Percentiles rank a stretch among this genome's conserved stretches.
Evolutionary conservation across 2,888 invertebrate species (phyloP).

Genomic region (Mimachlamys varia): DNA sequence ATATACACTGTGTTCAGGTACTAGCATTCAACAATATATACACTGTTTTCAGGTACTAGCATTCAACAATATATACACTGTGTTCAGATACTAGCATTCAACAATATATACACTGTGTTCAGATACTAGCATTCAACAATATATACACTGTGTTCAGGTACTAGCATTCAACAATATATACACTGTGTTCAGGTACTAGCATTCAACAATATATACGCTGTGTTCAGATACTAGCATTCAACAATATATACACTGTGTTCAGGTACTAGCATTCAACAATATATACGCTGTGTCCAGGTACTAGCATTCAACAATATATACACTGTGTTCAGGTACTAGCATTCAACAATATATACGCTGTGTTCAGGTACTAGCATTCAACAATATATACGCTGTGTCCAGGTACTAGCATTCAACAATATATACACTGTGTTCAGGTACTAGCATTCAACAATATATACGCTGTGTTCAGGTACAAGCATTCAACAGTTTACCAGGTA

Average conservation of each 20-base stretch:
- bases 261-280: slow-evolving; percentile 66
- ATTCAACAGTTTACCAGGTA: neutral
- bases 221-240: slow-evolving; percentile 75
- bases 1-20: slow-evolving; percentile 84
- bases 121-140: slow-evolving; percentile 66
- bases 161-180: neutral
- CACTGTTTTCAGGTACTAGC: slow-evolving; percentile 75
- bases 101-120: slow-evolving; percentile 85
- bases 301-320: slow-evolving; percentile 89
- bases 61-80: neutral
- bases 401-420: slow-evolving; percentile 89
- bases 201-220: slow-evolving; percentile 87
- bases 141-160: slow-evolving; percentile 75
- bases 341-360: neutral
- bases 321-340: slow-evolving; percentile 78
- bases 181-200: too few relatives aligned
- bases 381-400: too few relatives aligned
- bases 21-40: neutral
- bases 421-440: slow-evolving; percentile 84
- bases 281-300: too few relatives aligned
- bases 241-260: slow-evolving; percentile 63
- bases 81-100: too few relatives aligned
- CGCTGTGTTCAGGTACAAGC: slow-evolving; percentile 75
- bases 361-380: slow-evolving; percentile 75
- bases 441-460: neutral